phyloP scores from a whole-genome alignment of 1,140 invertebrate genomes.

The Onthophagus taurus region DNA sequence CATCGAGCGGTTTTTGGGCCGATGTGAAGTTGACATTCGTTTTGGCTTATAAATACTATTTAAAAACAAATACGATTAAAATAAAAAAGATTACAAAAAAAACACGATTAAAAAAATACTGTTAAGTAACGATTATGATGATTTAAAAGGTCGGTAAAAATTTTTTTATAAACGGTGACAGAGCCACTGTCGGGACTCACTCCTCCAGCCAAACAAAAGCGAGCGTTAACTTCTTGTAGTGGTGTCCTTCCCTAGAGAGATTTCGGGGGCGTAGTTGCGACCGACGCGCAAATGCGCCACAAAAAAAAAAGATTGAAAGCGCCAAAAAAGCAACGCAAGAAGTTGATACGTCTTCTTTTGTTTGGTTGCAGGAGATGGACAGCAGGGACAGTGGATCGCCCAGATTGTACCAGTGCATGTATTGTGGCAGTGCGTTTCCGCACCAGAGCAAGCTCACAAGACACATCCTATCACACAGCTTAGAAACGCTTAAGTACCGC shows the following conservation, averaged over 20 bases:
- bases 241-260: conserved; percentile 21
- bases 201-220: conserved; percentile 71
- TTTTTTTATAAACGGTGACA: conserved; percentile 3
- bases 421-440: conserved; percentile 77
- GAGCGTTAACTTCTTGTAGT: conserved; percentile 87
- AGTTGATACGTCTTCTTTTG: conserved; percentile 89
- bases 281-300: conserved; percentile 11
- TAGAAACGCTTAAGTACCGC: conserved; percentile 75
- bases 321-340: conserved; percentile 50
- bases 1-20: conserved; percentile 41
- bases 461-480: conserved; percentile 76
- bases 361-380: conserved; percentile 83
- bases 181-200: no score
- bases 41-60: conserved; percentile 74
- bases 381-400: conserved; percentile 49
- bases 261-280: conserved; percentile 10
- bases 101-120: no score
- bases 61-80: no score
- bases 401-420: conserved; percentile 68
- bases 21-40: conserved; percentile 88
- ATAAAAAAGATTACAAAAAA: no score
- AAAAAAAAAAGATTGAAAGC: no score
- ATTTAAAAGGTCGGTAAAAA: conserved; percentile 11
- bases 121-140: conserved; percentile 44
- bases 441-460: conserved; percentile 81